phyloP scores from a whole-genome alignment of 2,797 vertebrate species.

The Muscicapa comitata region DNA sequence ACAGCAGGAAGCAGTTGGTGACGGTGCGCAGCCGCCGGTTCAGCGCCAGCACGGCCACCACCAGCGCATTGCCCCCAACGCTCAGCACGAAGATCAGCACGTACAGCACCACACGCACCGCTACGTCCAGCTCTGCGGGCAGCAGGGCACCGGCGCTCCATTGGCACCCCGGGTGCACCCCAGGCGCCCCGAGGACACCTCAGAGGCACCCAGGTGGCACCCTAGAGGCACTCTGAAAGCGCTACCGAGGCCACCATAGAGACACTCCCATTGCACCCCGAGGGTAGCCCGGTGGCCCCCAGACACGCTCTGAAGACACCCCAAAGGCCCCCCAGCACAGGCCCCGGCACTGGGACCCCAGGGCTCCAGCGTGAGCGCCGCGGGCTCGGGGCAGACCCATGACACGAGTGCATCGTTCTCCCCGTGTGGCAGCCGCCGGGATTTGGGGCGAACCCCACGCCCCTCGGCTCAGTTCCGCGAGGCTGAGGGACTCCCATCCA shows the following conservation, averaged over 20 bases:
- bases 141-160: neutral
- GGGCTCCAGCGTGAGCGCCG: neutral
- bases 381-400: neutral
- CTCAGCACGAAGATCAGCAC: constrained; percentile 88
- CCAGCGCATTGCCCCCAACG: constrained; percentile 88
- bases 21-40: constrained; percentile 91
- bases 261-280: neutral
- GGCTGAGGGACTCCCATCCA: neutral
- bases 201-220: neutral
- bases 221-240: too few relatives aligned
- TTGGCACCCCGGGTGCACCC: neutral
- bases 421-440: neutral
- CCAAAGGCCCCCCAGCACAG: neutral
- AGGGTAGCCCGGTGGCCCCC: neutral
- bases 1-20: constrained; percentile 95
- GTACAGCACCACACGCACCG: constrained; percentile 86
- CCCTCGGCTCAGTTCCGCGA: neutral
- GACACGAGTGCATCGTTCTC: too few relatives aligned
- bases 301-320: neutral
- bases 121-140: constrained; percentile 74
- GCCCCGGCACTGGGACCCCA: fast-evolving
- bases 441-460: neutral
- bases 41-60: constrained; percentile 87
- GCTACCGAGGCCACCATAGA: neutral
- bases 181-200: neutral